phyloP scores from a whole-genome alignment of 1,140 invertebrate genomes.

The Drosophila mojavensis region DNA sequence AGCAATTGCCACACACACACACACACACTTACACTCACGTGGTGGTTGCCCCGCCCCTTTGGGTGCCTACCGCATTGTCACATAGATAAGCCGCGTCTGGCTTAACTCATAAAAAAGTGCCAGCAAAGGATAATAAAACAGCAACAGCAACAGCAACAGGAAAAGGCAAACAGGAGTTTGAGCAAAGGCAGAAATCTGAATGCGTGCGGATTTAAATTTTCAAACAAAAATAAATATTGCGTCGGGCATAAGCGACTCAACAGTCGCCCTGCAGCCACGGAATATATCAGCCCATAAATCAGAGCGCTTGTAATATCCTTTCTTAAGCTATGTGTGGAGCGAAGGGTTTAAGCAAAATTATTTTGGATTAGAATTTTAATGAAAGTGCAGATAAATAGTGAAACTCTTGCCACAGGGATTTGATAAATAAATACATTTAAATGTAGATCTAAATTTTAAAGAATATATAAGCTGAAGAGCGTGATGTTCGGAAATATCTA shows the following conservation, averaged over 20 bases:
- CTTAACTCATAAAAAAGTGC: conserved; percentile 82
- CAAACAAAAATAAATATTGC: conserved; percentile 71
- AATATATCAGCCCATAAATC: not conserved
- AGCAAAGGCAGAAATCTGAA: conserved; percentile 40
- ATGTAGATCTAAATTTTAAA: too few species aligned
- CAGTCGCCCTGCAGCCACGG: not conserved
- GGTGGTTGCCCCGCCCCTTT: conserved; percentile 11
- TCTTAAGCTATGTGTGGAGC: too few species aligned
- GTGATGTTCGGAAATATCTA: too few species aligned
- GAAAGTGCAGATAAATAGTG: too few species aligned
- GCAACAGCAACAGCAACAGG: conserved; percentile 24
- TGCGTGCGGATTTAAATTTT: conserved; percentile 79
- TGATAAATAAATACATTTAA: too few species aligned
- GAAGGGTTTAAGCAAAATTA: too few species aligned
- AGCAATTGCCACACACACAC: conserved; percentile 45
- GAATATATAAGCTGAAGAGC: too few species aligned
- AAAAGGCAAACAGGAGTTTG: conserved; percentile 15
- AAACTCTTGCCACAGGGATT: too few species aligned
- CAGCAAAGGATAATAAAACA: conserved; percentile 76
- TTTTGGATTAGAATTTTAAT: too few species aligned
- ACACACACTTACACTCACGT: conserved; percentile 33
- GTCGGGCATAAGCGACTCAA: not conserved
- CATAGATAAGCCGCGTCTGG: conserved; percentile 82
- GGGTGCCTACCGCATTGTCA: conserved; percentile 80
- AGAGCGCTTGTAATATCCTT: not conserved